phyloP scores from a whole-genome alignment of 1,140 invertebrate species.

The Drosophila simulans region DNA sequence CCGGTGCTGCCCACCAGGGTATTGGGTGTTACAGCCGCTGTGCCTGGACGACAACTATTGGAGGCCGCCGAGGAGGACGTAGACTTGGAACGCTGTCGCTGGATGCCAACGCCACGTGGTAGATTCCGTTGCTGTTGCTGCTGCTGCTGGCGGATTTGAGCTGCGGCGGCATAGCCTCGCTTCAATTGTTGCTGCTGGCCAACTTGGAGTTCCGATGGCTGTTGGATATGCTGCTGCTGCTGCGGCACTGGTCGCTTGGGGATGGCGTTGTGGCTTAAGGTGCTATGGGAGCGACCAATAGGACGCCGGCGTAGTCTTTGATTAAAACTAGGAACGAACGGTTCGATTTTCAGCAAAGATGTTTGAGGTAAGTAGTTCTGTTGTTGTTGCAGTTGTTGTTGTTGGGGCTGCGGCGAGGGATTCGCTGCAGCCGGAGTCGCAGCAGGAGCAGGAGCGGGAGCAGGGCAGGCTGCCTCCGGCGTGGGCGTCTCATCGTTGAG shows the following conservation, averaged over 20 bases:
- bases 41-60: slow-evolving; percentile 63
- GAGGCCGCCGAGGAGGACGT: slow-evolving; percentile 75
- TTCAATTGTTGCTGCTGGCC: slow-evolving; percentile 51
- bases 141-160: slow-evolving; percentile 40
- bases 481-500: slow-evolving; percentile 57
- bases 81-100: slow-evolving; percentile 75
- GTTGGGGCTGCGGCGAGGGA: slow-evolving; percentile 30
- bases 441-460: slow-evolving; percentile 25
- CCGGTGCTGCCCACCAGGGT: slow-evolving; percentile 69
- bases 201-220: slow-evolving; percentile 44
- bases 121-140: slow-evolving; percentile 40
- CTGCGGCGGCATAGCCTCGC: slow-evolving; percentile 51
- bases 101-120: slow-evolving; percentile 52
- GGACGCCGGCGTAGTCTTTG: slow-evolving; percentile 85
- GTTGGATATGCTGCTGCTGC: slow-evolving; percentile 21
- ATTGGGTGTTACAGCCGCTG: slow-evolving; percentile 47
- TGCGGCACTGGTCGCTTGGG: slow-evolving; percentile 41
- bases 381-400: slow-evolving; percentile 50
- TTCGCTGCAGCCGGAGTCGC: slow-evolving; percentile 30
- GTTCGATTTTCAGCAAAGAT: slow-evolving; percentile 87
- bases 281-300: slow-evolving; percentile 86
- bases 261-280: slow-evolving; percentile 81
- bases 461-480: slow-evolving; percentile 28
- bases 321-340: slow-evolving; percentile 86
- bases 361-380: slow-evolving; percentile 83